phyloP scores from a whole-genome alignment of 2,888 invertebrate genomes.

The Papilio elwesi region DNA sequence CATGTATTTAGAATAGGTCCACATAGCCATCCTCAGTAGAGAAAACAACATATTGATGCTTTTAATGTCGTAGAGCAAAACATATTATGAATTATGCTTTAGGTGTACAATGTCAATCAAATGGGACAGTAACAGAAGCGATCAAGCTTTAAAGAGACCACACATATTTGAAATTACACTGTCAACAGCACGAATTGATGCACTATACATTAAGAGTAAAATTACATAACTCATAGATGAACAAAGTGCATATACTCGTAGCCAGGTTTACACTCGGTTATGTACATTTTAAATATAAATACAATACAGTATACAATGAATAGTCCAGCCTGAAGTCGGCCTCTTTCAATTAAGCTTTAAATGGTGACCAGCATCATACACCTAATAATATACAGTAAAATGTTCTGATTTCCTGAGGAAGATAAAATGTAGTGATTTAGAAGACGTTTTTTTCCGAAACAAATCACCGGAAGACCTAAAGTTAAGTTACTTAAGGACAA shows the following conservation, averaged over 20 bases:
- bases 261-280: too few relatives aligned
- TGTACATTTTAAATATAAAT: too few relatives aligned
- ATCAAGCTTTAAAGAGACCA: conserved; percentile 27
- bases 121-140: conserved; percentile 46
- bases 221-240: conserved; percentile 2
- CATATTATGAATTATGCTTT: conserved; percentile 6
- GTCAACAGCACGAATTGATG: background rate
- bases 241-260: background rate
- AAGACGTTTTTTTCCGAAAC: too few relatives aligned
- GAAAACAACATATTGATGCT: conserved; percentile 14
- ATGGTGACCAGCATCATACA: too few relatives aligned
- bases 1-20: background rate
- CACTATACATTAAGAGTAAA: conserved; percentile 11
- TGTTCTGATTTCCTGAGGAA: too few relatives aligned
- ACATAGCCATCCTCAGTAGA: background rate
- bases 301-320: too few relatives aligned
- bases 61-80: conserved; percentile 33
- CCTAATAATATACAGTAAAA: too few relatives aligned
- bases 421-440: too few relatives aligned
- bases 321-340: too few relatives aligned
- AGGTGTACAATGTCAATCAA: conserved; percentile 36
- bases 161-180: conserved; percentile 5
- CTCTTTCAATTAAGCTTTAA: too few relatives aligned
- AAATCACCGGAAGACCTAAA: too few relatives aligned
- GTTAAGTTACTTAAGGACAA: too few relatives aligned